These are phyloP conservation scores for Lipophrys pholis DNA, from an alignment of 2,113 vertebrate genomes.

Conservation along the genomic window DNA sequence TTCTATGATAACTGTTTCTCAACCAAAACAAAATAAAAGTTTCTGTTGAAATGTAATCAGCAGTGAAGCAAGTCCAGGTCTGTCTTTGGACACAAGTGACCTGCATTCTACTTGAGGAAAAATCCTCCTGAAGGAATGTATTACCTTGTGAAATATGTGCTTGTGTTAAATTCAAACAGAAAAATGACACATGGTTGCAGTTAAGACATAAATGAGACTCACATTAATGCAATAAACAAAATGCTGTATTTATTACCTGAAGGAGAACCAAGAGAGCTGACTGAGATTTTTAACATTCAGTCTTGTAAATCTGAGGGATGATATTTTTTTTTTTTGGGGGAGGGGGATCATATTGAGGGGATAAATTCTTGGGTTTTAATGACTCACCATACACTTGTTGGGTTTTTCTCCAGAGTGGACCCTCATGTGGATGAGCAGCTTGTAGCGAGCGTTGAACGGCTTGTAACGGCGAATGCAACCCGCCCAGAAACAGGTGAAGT, in stretches of 20 bases:
- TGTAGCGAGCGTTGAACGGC: conserved; percentile 99
- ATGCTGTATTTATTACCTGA: conserved; percentile 2
- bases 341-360: not conserved
- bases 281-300: not conserved
- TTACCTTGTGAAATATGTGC: conserved; percentile 42
- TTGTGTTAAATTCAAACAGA: conserved; percentile 37
- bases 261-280: conserved; percentile 10
- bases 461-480: conserved; percentile 97
- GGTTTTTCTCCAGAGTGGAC: conserved; percentile 99
- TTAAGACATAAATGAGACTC: conserved; percentile 38
- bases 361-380: conserved; percentile 10
- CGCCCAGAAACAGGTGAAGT: conserved; percentile 99
- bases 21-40: conserved; percentile 57
- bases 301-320: conserved; percentile 2
- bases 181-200: conserved; percentile 43
- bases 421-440: conserved; percentile 99
- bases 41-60: conserved; percentile 64
- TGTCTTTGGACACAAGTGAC: conserved; percentile 38
- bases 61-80: conserved; percentile 58
- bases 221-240: conserved; percentile 37
- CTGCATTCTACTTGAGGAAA: conserved; percentile 25
- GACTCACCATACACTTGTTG: conserved; percentile 99
- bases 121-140: conserved; percentile 29
- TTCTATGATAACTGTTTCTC: conserved; percentile 55
- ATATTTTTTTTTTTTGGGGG: not conserved